These are phyloP conservation scores for Andrena chrysosceles DNA, from an alignment of 2,888 invertebrate genomes.

Conservation along the genomic window DNA sequence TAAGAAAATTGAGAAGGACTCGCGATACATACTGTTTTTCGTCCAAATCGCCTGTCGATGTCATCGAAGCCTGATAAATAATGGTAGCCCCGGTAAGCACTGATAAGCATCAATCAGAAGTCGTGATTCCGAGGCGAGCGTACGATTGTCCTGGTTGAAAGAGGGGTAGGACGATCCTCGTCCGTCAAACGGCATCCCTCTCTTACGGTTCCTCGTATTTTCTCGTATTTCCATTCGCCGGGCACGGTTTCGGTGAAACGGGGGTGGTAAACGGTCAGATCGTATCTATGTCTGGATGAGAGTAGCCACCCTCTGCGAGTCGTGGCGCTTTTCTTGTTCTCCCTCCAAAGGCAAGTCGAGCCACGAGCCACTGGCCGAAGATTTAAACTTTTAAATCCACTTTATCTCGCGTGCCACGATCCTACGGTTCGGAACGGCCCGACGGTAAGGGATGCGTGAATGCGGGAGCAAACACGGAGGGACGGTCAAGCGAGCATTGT, in stretches of 20 bases:
- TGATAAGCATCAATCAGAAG: conserved; percentile 44
- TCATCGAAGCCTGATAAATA: conserved; percentile 30
- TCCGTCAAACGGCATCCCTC: conserved; percentile 36
- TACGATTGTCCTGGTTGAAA: conserved; percentile 19
- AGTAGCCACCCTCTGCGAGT: conserved; percentile 65
- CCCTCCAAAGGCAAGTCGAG: conserved; percentile 59
- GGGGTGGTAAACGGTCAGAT: conserved; percentile 77
- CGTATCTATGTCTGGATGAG: conserved; percentile 75
- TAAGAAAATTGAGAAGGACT: background rate
- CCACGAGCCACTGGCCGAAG: conserved; percentile 42
- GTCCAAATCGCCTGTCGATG: background rate
- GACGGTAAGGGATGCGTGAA: conserved; percentile 64
- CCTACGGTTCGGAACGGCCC: conserved; percentile 66
- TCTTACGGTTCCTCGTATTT: conserved; percentile 56
- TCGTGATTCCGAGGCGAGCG: conserved; percentile 22
- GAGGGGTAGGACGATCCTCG: conserved; percentile 39
- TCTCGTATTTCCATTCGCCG: conserved; percentile 73
- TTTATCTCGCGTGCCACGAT: conserved; percentile 82
- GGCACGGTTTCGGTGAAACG: conserved; percentile 50
- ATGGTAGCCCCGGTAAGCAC: conserved; percentile 33
- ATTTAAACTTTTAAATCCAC: conserved; percentile 83
- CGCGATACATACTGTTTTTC: conserved; percentile 30
- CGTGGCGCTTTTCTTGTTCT: conserved; percentile 35
- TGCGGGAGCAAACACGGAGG: conserved; percentile 51
- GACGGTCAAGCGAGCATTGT: conserved; percentile 83